Conservation (phyloP, 2,888 invertebrate species). For the Plebejus argus region DNA sequence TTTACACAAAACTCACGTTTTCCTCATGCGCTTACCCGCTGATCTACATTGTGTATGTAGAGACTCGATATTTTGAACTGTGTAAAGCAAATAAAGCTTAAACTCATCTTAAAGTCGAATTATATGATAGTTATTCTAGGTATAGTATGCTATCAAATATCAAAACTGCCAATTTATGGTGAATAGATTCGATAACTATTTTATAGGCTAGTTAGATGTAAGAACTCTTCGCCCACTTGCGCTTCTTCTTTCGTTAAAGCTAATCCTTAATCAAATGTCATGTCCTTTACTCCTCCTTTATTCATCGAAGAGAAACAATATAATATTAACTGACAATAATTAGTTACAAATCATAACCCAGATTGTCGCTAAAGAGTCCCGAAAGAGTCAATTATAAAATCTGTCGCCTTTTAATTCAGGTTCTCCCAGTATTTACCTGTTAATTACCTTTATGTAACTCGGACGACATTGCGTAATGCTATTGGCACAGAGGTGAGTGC, state of each 20-base stretch:
- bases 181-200: no score
- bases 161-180: no score
- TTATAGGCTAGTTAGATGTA: no score
- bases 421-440: background rate
- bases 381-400: no score
- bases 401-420: background rate
- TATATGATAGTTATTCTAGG: no score
- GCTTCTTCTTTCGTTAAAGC: no score
- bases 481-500: constrained; percentile 44
- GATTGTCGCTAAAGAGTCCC: background rate
- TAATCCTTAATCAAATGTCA: no score
- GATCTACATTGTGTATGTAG: background rate
- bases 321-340: background rate
- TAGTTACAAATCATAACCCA: background rate
- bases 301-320: background rate
- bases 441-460: constrained; percentile 1
- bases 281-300: no score
- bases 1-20: constrained; percentile 19
- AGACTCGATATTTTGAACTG: background rate
- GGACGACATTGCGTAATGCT: constrained; percentile 22
- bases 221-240: no score
- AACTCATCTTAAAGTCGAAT: no score
- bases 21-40: constrained; percentile 1
- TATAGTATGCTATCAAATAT: no score
- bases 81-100: background rate